Evolutionary conservation across 2,888 invertebrate genomes (phyloP).

Genomic region (Tholera decimalis): DNA sequence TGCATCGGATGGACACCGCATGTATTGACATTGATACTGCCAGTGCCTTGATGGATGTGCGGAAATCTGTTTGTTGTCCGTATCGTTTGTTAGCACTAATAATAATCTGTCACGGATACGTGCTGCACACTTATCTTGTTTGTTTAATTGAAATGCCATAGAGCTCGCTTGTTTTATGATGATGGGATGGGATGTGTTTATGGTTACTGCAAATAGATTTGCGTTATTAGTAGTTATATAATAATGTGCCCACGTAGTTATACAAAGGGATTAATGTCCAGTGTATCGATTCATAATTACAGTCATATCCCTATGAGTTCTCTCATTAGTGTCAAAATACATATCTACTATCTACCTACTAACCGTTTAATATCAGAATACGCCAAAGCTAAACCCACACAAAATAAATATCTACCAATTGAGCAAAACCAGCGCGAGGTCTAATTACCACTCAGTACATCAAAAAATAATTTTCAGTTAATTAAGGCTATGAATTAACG

Average conservation of each 20-base stretch:
- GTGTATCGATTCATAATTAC: not conserved
- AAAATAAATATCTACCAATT: slow-evolving; percentile 29
- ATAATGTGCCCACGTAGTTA: not conserved
- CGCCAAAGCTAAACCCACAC: not conserved
- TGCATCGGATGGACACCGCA: slow-evolving; percentile 51
- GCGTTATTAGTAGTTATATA: not conserved
- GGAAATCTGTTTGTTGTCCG: slow-evolving; percentile 60
- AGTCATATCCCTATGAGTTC: not conserved
- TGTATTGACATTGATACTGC: slow-evolving; percentile 61
- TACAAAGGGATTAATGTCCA: not conserved
- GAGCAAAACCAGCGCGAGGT: slow-evolving; percentile 13
- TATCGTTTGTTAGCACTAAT: slow-evolving; percentile 64
- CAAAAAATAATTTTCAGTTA: slow-evolving; percentile 50
- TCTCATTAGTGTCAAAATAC: not conserved
- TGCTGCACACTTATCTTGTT: slow-evolving; percentile 62
- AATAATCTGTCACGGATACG: slow-evolving; percentile 65
- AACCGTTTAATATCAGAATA: not conserved
- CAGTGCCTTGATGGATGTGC: slow-evolving; percentile 61
- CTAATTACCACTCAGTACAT: slow-evolving; percentile 40
- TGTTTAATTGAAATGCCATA: slow-evolving; percentile 63
- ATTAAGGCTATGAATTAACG: slow-evolving; percentile 43
- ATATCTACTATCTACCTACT: not conserved
- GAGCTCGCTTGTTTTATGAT: slow-evolving; percentile 35
- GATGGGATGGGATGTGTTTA: slow-evolving; percentile 35
- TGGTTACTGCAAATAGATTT: slow-evolving; percentile 27